Percentiles rank a stretch among this genome's conserved stretches.
phyloP scores from a whole-genome alignment of 2,113 vertebrate genomes.

The Aix galericulata region DNA sequence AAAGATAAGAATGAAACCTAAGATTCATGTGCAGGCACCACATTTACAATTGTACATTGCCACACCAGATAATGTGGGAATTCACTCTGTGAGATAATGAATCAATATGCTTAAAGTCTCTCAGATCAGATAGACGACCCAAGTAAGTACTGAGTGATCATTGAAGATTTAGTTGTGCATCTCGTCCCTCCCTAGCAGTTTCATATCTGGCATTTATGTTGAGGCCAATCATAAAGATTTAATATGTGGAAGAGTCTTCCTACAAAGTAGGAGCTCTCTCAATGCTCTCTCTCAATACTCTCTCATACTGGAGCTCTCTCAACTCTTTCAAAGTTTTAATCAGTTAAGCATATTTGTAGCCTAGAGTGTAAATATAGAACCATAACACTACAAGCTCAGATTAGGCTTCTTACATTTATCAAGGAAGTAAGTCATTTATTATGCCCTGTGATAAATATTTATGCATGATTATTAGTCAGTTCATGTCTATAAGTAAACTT shows the following conservation, averaged over 20 bases:
- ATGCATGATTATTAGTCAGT: not conserved
- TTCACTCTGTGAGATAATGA: not conserved
- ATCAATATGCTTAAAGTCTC: not conserved
- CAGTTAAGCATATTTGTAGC: not conserved
- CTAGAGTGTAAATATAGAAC: not conserved
- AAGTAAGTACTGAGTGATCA: not conserved
- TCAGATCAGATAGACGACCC: not conserved
- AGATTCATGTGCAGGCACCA: not conserved
- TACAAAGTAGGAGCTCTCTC: not conserved
- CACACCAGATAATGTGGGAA: rapidly evolving
- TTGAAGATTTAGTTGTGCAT: not conserved
- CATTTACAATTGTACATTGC: not conserved
- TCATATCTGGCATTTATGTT: not conserved
- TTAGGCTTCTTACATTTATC: not conserved
- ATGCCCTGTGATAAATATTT: not conserved
- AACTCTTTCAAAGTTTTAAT: not conserved
- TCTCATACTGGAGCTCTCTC: not conserved
- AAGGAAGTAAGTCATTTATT: not conserved
- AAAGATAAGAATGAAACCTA: not conserved
- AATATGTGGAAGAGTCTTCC: not conserved
- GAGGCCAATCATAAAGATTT: not conserved
- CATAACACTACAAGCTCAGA: not conserved
- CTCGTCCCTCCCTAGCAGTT: not conserved
- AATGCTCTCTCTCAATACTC: not conserved
- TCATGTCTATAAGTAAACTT: not conserved